A percentile compares a stretch with the other conserved stretches of the same genome.
These are phyloP conservation scores for Vannuccia rotundouncinata DNA, from an alignment of 2,888 invertebrate genomes.

Conservation along the genomic window DNA sequence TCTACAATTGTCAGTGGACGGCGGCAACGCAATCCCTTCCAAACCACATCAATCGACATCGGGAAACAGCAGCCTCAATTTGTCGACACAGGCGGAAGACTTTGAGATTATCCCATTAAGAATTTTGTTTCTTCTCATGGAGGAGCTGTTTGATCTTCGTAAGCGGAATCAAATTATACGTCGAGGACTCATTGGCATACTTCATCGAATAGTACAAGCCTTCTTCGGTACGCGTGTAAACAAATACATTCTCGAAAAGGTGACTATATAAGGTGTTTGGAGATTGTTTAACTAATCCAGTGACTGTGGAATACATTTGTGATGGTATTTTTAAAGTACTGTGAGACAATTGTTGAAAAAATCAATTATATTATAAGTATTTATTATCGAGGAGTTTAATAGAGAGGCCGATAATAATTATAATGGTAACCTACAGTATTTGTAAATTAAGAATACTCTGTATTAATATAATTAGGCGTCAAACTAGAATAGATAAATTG, in stretches of 20 bases:
- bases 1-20: background rate
- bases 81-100: background rate
- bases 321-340: background rate
- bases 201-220: constrained; percentile 70
- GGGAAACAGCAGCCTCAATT: background rate
- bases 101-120: constrained; percentile 71
- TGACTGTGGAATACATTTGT: background rate
- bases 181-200: constrained; percentile 67
- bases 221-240: constrained; percentile 77
- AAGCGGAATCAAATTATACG: constrained; percentile 74
- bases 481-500: too few species aligned
- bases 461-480: too few species aligned
- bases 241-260: constrained; percentile 46
- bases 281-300: background rate
- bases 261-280: background rate
- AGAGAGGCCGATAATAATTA: too few species aligned
- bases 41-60: background rate
- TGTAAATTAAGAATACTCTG: too few species aligned
- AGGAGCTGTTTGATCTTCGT: constrained; percentile 76
- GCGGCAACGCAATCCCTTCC: background rate
- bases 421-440: too few species aligned
- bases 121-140: constrained; percentile 71
- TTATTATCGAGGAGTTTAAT: background rate
- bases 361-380: background rate
- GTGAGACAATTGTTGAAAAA: background rate